phyloP scores from a whole-genome alignment of 2,113 vertebrate genomes.

The Xiphophorus hellerii region DNA sequence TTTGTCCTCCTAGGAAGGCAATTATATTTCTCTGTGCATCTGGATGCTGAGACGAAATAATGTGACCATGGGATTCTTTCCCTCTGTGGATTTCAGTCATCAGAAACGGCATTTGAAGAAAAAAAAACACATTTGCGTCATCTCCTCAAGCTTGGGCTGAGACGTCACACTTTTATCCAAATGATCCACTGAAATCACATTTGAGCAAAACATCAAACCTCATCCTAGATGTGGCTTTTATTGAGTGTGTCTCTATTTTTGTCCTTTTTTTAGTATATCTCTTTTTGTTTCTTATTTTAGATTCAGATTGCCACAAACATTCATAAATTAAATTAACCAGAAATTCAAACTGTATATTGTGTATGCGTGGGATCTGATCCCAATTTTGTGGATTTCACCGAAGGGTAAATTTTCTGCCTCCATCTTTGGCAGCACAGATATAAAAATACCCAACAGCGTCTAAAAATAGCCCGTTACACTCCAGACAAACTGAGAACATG shows the following conservation, averaged over 20 bases:
- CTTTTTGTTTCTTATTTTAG: slow-evolving; percentile 21
- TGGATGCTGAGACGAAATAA: neutral
- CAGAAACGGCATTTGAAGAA: neutral
- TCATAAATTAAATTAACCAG: slow-evolving; percentile 13
- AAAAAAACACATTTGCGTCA: slow-evolving; percentile 46
- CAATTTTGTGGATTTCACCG: slow-evolving; percentile 50
- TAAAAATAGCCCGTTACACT: slow-evolving; percentile 68
- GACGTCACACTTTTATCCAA: slow-evolving; percentile 41
- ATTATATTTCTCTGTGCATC: neutral
- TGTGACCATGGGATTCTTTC: slow-evolving; percentile 8
- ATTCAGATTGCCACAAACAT: slow-evolving; percentile 50
- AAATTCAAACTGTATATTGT: too few species aligned
- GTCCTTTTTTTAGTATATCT: neutral
- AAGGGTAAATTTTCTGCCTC: slow-evolving; percentile 54
- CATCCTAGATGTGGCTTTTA: neutral
- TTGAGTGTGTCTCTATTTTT: slow-evolving; percentile 4
- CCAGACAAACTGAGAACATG: slow-evolving; percentile 46
- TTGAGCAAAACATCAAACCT: neutral
- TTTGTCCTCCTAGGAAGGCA: neutral
- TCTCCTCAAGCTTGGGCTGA: slow-evolving; percentile 13
- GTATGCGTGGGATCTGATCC: slow-evolving; percentile 54
- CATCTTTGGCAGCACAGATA: slow-evolving; percentile 40
- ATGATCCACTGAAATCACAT: slow-evolving; percentile 17
- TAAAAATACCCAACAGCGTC: slow-evolving; percentile 65
- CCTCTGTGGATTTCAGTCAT: slow-evolving; percentile 15